These are phyloP conservation scores for Lysandra bellargus DNA, from an alignment of 2,888 invertebrate species.

Conservation along the genomic window DNA sequence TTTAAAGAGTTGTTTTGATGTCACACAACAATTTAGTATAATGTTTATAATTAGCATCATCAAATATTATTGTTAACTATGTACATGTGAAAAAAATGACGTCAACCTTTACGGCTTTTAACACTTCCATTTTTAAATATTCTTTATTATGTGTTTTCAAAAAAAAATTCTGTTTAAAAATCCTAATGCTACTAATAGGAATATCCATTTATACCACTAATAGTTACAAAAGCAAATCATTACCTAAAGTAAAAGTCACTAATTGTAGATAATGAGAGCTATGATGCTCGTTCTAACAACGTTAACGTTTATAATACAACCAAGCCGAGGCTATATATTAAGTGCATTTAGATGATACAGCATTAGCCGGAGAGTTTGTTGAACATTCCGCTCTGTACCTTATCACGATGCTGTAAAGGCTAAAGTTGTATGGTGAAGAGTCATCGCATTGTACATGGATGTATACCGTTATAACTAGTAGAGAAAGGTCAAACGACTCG, in stretches of 20 bases:
- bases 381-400: neutral
- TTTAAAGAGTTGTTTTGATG: neutral
- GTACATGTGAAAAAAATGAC: neutral
- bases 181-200: neutral
- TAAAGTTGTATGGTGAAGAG: neutral
- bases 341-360: slow-evolving; percentile 29
- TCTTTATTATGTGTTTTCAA: neutral
- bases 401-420: neutral
- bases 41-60: neutral
- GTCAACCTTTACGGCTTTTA: neutral
- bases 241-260: slow-evolving; percentile 25
- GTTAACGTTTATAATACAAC: slow-evolving; percentile 25
- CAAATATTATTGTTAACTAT: neutral
- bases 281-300: slow-evolving; percentile 8
- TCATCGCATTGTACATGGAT: slow-evolving; percentile 27
- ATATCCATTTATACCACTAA: neutral
- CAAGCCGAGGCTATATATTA: slow-evolving; percentile 5
- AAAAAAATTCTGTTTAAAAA: neutral
- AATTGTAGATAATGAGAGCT: slow-evolving; percentile 20
- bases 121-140: neutral
- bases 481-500: slow-evolving; percentile 39
- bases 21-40: neutral
- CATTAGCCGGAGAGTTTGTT: slow-evolving; percentile 8
- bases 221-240: neutral
- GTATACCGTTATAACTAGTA: slow-evolving; percentile 32